Conservation (phyloP, 2,113 vertebrate species). For the Cranoglanis bouderius region DNA sequence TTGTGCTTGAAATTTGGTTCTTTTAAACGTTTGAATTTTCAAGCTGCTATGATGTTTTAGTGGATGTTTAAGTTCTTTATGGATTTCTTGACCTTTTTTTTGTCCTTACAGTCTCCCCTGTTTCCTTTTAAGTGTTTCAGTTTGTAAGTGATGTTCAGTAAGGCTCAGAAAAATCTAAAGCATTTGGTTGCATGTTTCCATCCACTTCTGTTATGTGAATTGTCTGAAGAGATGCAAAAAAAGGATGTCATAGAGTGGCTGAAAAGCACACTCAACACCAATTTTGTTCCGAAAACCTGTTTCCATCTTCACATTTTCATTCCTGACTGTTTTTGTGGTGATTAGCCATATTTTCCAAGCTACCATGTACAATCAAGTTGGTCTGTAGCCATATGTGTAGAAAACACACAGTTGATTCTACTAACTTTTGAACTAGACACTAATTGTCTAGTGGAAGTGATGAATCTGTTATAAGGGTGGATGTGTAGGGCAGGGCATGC, state of each 20-base stretch:
- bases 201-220: not conserved
- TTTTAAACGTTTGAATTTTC: not conserved
- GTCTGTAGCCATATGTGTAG: not conserved
- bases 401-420: not conserved
- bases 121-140: not conserved
- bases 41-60: not conserved
- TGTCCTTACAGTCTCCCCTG: not conserved
- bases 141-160: not conserved
- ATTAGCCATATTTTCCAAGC: not conserved
- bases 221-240: not conserved
- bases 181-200: not conserved
- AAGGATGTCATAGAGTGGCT: not conserved
- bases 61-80: not conserved
- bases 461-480: not conserved
- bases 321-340: not conserved
- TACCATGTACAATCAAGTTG: not conserved
- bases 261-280: not conserved
- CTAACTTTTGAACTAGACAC: not conserved
- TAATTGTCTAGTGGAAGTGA: conserved; percentile 1
- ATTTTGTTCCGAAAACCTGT: not conserved
- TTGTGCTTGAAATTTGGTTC: not conserved
- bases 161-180: not conserved
- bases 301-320: not conserved
- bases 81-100: not conserved
- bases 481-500: conserved; percentile 9